Percentiles rank a stretch among this genome's conserved stretches.
Evolutionary conservation across 2,113 vertebrate species (phyloP).

Genomic region (Manacus vitellinus): DNA sequence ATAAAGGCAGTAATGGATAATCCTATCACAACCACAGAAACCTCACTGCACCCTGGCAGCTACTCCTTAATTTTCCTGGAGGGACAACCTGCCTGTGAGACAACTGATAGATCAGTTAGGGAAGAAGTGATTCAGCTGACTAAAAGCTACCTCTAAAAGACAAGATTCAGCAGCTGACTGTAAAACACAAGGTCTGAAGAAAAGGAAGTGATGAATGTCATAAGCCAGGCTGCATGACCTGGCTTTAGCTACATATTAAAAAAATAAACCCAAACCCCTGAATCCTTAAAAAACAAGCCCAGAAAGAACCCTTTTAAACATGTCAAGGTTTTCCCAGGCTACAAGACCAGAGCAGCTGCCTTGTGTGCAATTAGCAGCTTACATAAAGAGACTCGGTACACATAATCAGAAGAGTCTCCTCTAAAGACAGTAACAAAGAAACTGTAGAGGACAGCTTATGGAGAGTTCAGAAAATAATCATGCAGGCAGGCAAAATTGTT

Average conservation of each 20-base stretch:
- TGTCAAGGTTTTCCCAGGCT: not conserved
- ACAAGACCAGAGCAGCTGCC: not conserved
- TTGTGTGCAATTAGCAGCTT: not conserved
- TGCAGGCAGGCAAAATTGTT: not conserved
- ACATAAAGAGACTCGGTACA: not conserved
- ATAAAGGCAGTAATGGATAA: not conserved
- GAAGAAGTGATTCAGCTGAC: not conserved
- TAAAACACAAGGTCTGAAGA: not conserved
- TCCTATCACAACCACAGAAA: not conserved
- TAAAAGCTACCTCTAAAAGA: not conserved
- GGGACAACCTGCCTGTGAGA: not conserved
- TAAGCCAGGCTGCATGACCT: not conserved
- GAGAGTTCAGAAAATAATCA: not conserved
- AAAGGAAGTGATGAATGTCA: not conserved
- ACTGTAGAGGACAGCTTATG: not conserved
- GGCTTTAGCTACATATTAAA: not conserved
- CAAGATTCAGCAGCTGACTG: not conserved
- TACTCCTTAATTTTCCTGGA: not conserved
- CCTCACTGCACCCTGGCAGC: not conserved
- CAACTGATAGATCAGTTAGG: not conserved
- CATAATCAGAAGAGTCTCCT: not conserved
- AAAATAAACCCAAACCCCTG: not conserved
- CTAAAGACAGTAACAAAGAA: not conserved
- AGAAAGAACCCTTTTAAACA: not conserved
- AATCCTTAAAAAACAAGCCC: not conserved